Evolutionary conservation across 2,797 vertebrate genomes (phyloP), one percentile per base, ranked within the genome.

Genomic region (Sylvia borin): DNA sequence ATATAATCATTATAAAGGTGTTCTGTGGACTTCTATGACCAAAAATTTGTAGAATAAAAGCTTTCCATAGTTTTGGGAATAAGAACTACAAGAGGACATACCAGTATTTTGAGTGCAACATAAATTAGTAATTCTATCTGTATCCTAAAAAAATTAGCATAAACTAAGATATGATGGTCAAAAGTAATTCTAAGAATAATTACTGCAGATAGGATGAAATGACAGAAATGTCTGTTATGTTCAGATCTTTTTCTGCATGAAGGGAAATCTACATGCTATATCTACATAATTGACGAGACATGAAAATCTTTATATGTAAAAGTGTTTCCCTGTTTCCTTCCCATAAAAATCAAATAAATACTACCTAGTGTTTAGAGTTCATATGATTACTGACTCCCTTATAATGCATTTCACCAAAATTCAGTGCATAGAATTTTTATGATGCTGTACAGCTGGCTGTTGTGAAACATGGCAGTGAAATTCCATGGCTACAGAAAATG

Each of bases 341-440:
- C 4, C 60, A 13, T 51, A 91, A 90, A 96, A 96, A 83, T 55
- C 54, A 90, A 94, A 92, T 75, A 95, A 96, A 86, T 89, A 45
- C 26, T 54, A 85, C 72, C 67, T 72, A 75, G 27, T 85, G 79
- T 3, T 47, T 71, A 48, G 32, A 80, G 5, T 91, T 79, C 40
- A 5, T 87, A 42, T 85, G 47, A 53, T 67, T 81, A 83, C 91
- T 89, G 47, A 31, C 29, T 27, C 36, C 26, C 12, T 85, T 80
- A 67, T 64, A 73, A 60, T 60, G 10, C 13, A 65, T 92, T 94
- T 96, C 75, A 75, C 47, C 66, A 43, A 85, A 94, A 94, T 81
- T 71, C 48, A 71, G 84, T 91, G 38, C 55, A 38, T 40, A 83
- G 17, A 15, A 66, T 83, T 93, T 74, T 96, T 51, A 65, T 78